Base-by-base conservation (phyloP, 2,888 invertebrate genomes). In the Coelinius sp. region DNA sequence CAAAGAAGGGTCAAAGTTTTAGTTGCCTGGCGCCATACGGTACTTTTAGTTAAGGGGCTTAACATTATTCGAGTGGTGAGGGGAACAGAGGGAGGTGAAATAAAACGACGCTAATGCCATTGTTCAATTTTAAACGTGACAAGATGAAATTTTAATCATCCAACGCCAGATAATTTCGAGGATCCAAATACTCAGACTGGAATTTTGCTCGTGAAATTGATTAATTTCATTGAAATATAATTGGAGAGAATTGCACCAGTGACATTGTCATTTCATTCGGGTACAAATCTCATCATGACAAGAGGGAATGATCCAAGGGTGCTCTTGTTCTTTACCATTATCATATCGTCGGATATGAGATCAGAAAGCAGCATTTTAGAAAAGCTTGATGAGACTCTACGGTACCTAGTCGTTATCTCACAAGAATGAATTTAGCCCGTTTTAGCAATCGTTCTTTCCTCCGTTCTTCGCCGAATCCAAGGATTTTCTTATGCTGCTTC, bases 11-110 rank as follows among this genome's bases (percentile, higher is more conserved):
- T 52, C 62, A 41, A 73, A 75, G 63, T 76, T 76, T 71, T 46
- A 73, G 70, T 73, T 73, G 72, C 41, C 76, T 76, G 52, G 67
- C 67, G 71, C 53, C 74, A 76, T 69, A 69, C 74, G 73, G 72
- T 59, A 44, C 25, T 49, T 63, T 49, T 69, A 68, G 63, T 53
- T 70, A 67, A 74, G 75, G 49, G 53, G 62, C 70, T 68, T 68
- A 59, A 72, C 68, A 59, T 69, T 70, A 74, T 65, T 72, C 72
- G 68, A 70, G 52, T 41, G 59, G 27, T 41, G 44, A 67, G 20
- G 49, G 35, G 17, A 24, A 66, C 17, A 22, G 5, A 24, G 24
- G 67, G 17, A 20, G 49, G 14, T 14, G 7, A 20, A 12, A 44
- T 52, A 53, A 52, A 53, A 67, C 52, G 25, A 53, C 25, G 22